Evolutionary conservation across 2,888 invertebrate genomes (phyloP), one percentile per base, ranked within the genome.

Genomic region (Nipponacmea schrenckii): DNA sequence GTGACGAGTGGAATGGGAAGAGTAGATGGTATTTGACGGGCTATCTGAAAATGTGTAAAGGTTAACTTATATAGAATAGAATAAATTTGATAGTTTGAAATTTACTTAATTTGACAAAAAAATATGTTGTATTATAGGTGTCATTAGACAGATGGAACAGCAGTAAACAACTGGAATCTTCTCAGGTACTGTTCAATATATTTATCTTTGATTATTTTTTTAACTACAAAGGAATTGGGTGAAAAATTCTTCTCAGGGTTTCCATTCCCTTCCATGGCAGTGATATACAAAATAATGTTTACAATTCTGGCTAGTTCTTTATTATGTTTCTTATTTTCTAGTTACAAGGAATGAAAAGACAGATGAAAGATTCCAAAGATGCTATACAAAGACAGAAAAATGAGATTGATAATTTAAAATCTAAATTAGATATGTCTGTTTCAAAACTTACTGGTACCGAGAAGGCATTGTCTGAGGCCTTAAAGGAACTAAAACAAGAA

Each of bases 361-460:
- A 86, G 76, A 75, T 87, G 71, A 85, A 84, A 71, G 86, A 86
- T 62, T 77, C 84, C 2, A 81, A 81, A 66, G 85, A 86, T 65
- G 78, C 77, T 0, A 76, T 84, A 15, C 81, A 83, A 48, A 74
- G 81, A 64, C 84, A 86, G 72, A 82, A 84, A 68, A 70, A 76
- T n/a, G 85, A 86, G 69, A 82, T 85, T 7, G 85, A 84, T 66
- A 76, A 74, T 27, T 75, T 86, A 1, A 82, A 83, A 69, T 80
- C 83, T 66, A 86, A 85, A 68, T 76, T 86, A 31, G 84, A 85
- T 69, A 83, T 85, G 83, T 84, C 85, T 1, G 77, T 79, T 20
- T 84, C 85, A 14, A 85, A 84, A 69, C 77, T 85, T 39, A 83
- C 84, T 10, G 84, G 84, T 62, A 85, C 85, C 20, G 85, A 85